A percentile compares a stretch with the other conserved stretches of the same genome.
phyloP scores from a whole-genome alignment of 2,113 vertebrate species.

The Caranx melampygus region DNA sequence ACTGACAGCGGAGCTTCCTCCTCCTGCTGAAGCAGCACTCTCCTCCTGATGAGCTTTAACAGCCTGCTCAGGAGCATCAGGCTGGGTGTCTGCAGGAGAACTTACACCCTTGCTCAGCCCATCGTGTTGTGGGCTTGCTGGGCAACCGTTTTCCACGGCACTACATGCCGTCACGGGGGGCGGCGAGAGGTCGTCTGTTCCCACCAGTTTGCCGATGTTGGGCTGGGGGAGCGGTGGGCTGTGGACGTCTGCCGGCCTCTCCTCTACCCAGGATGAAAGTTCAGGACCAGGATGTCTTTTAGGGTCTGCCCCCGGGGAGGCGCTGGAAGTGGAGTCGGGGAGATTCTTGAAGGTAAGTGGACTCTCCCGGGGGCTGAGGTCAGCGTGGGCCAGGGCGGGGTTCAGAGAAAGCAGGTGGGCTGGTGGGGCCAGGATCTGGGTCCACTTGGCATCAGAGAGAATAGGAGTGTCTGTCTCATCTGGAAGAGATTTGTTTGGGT shows the following conservation, averaged over 20 bases:
- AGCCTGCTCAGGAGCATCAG: conserved; percentile 27
- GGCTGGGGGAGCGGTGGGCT: conserved; percentile 82
- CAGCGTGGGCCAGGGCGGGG: conserved; percentile 82
- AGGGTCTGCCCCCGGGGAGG: conserved; percentile 74
- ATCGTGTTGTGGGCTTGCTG: conserved; percentile 55
- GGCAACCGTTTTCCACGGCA: conserved; percentile 75
- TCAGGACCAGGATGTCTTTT: conserved; percentile 83
- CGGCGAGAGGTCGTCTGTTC: conserved; percentile 69
- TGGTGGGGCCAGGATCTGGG: conserved; percentile 92
- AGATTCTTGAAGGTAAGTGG: conserved; percentile 88
- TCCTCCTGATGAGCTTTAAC: conserved; percentile 34
- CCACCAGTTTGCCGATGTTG: conserved; percentile 85
- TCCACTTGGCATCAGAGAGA: conserved; percentile 94
- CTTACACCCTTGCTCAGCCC: conserved; percentile 31
- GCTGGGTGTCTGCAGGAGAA: conserved; percentile 17
- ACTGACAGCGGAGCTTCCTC: conserved; percentile 33
- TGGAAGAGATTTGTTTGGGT: conserved; percentile 57
- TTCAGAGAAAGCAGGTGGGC: conserved; percentile 87
- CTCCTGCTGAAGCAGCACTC: conserved; percentile 17
- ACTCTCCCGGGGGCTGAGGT: conserved; percentile 86
- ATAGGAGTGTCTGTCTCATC: conserved; percentile 92
- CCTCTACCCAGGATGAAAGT: conserved; percentile 85
- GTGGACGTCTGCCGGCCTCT: conserved; percentile 84
- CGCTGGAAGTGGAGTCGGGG: conserved; percentile 77
- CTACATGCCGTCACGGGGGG: conserved; percentile 77